Evolutionary conservation across 2,797 vertebrate genomes (phyloP).

Genomic region (Eurystomus glaucurus): DNA sequence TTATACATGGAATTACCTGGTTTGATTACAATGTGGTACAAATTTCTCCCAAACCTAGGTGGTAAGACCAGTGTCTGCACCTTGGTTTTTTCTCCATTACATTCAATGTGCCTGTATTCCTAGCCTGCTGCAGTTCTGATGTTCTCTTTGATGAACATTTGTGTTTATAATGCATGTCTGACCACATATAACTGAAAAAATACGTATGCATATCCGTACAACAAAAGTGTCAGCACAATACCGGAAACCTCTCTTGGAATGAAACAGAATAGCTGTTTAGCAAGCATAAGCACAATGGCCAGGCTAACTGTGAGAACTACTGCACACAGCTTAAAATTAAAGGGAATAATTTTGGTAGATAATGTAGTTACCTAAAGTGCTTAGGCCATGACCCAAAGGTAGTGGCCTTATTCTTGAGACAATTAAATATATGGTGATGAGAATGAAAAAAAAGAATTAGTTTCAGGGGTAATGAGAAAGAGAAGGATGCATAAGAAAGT

Average conservation of each 20-base stretch:
- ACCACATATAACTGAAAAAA: neutral
- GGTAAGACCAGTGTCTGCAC: neutral
- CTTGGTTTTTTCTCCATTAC: neutral
- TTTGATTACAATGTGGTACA: neutral
- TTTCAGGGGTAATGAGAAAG: neutral
- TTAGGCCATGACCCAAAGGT: neutral
- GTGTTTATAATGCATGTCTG: neutral
- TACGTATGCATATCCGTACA: rapidly evolving
- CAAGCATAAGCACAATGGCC: neutral
- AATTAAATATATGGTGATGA: neutral
- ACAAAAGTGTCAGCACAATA: neutral
- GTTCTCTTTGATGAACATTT: neutral
- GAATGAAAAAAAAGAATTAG: neutral
- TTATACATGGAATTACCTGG: neutral
- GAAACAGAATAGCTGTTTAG: neutral
- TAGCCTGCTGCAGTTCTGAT: neutral
- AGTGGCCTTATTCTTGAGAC: neutral
- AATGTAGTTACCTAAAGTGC: neutral
- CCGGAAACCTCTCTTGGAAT: neutral
- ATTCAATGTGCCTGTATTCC: neutral
- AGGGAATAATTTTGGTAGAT: neutral
- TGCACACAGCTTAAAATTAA: neutral
- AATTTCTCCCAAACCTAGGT: neutral
- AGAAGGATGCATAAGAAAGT: neutral
- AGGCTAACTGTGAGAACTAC: neutral